Base-by-base conservation (phyloP, 2,113 vertebrate genomes). In the Coreoperca whiteheadi region DNA sequence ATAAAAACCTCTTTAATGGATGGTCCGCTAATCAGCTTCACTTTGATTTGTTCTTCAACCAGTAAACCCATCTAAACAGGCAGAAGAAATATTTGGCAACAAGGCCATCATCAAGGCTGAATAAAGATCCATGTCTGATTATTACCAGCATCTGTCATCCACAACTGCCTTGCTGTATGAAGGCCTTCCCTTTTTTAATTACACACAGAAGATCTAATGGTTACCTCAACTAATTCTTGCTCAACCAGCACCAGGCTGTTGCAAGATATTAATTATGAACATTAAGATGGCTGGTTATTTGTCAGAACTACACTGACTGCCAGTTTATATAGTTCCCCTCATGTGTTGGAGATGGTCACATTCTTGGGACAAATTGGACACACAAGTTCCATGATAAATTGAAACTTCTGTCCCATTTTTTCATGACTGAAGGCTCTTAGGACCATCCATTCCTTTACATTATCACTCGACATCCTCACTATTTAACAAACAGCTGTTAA, bases 311-410 rank as follows among this genome's bases (percentile, higher is more conserved):
- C 23, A 64, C 41, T 64, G 60, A 41, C n/a, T 20, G 50, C 11
- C 21, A 61, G 6, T 53, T 39, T 23, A 25, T 21, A 46, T 0
- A 25, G 23, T 28, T 21, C 1, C 3, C 28, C 1, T 2, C 75
- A 34, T 0, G 28, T 20, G 51, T 43, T 57, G 39, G 51, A 68
- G 53, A 59, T 6, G 46, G 43, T 32, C 43, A 32, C 66, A 69
- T 78, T 69, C 21, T 21, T 60, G 65, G 69, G 66, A 50, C 30
- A 51, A 61, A 79, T 41, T 79, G 53, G 66, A 70, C n/a, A n/a
- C 76, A 70, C 32, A 56, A 69, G 32, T 2, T 50, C 43, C 56
- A 30, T 61, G 18, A 79, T 32, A 53, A 30, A 53, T 63, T 70
- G 46, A 34, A 63, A 41, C 8, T 6, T 30, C 18, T 30, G 12